These are phyloP conservation scores for Caenorhabditis sp. DNA, from an alignment of 2,888 invertebrate species.

Conservation along the genomic window DNA sequence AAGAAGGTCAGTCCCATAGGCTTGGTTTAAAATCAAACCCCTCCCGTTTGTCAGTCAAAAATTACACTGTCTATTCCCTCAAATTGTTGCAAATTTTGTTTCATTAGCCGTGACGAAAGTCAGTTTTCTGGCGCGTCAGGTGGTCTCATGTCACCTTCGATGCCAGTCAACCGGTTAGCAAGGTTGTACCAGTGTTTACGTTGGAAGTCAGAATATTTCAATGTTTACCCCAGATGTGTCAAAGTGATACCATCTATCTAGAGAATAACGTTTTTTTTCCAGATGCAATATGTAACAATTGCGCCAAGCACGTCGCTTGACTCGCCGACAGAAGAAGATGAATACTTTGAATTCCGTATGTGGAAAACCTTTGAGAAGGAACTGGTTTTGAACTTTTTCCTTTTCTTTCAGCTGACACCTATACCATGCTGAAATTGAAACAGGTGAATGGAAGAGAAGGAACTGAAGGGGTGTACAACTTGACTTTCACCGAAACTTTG, in stretches of 20 bases:
- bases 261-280: no score
- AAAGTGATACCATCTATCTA: constrained; percentile 8
- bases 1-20: constrained; percentile 34
- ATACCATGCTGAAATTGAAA: constrained; percentile 54
- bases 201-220: constrained; percentile 17
- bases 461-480: constrained; percentile 55
- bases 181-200: constrained; percentile 44
- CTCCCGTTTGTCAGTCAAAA: not conserved
- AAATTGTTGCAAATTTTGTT: constrained; percentile 12
- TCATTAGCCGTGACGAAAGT: constrained; percentile 19
- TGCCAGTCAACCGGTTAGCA: constrained; percentile 43
- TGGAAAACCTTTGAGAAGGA: not conserved
- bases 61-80: not conserved
- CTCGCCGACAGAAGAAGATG: constrained; percentile 56
- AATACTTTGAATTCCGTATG: constrained; percentile 61
- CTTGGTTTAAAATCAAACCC: not conserved
- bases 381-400: not conserved
- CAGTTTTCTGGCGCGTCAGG: constrained; percentile 9
- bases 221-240: constrained; percentile 16
- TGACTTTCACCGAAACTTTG: constrained; percentile 47
- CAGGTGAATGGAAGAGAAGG: constrained; percentile 41
- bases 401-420: constrained; percentile 48
- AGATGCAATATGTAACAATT: constrained; percentile 60
- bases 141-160: constrained; percentile 8
- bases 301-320: constrained; percentile 60